Evolutionary conservation across 2,113 vertebrate species (phyloP).

Genomic region (Aegotheles bennettii): DNA sequence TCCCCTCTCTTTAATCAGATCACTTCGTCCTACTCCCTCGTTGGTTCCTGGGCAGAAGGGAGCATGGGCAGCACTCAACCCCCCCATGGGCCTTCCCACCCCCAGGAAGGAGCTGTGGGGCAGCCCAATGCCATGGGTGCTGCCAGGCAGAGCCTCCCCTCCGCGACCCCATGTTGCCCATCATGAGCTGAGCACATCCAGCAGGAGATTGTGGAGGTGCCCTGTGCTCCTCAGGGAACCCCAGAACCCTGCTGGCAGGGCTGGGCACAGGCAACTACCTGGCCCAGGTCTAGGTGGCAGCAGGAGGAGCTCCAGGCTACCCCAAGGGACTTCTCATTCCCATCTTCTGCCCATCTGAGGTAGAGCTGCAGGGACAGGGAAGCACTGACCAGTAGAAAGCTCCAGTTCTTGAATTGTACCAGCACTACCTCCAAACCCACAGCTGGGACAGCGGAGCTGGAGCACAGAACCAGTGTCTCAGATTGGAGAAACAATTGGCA

Average conservation of each 20-base stretch:
- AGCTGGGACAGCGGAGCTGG: not conserved
- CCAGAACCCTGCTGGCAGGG: not conserved
- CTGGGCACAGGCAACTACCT: accelerated
- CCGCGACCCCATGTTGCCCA: accelerated
- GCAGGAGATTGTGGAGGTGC: not conserved
- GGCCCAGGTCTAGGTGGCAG: not conserved
- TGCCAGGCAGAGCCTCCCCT: not conserved
- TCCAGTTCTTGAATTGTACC: not conserved
- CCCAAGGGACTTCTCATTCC: not conserved
- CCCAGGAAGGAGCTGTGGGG: not conserved
- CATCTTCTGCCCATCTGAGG: not conserved
- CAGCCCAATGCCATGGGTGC: not conserved
- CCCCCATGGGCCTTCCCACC: accelerated
- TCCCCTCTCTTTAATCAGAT: not conserved
- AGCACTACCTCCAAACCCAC: not conserved
- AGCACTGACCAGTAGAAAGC: not conserved
- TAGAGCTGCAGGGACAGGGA: not conserved
- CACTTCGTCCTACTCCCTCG: not conserved
- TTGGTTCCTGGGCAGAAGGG: not conserved
- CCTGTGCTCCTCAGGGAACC: not conserved
- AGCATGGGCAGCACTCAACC: not conserved
- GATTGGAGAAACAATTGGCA: not conserved
- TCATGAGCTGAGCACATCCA: accelerated
- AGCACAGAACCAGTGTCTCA: not conserved
- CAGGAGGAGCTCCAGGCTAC: not conserved